Conservation (phyloP, 2,888 invertebrate species). For the Drosophila parthenogenetica region DNA sequence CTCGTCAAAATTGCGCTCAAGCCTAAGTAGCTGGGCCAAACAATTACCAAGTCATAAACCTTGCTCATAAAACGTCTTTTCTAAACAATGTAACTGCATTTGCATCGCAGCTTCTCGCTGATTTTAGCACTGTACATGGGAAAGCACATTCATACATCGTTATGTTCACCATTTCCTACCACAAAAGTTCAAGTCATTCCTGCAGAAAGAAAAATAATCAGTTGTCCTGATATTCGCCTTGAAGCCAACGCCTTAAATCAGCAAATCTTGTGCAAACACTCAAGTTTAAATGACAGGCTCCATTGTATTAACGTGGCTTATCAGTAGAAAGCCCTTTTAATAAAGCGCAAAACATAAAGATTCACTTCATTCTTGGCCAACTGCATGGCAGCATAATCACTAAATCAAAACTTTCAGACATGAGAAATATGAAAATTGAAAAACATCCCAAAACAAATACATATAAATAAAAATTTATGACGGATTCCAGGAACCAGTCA, state of each 20-base stretch:
- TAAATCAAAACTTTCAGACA: constrained; percentile 69
- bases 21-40: constrained; percentile 60
- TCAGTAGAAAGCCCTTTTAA: constrained; percentile 71
- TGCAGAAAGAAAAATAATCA: constrained; percentile 46
- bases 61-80: constrained; percentile 36
- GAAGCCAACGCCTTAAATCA: constrained; percentile 67
- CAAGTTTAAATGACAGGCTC: constrained; percentile 43
- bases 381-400: constrained; percentile 52
- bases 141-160: background rate
- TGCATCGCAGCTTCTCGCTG: no score
- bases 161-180: background rate
- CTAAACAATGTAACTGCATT: constrained; percentile 39
- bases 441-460: constrained; percentile 40
- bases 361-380: constrained; percentile 18
- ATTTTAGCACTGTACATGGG: no score
- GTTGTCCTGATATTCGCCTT: constrained; percentile 66
- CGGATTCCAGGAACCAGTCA: constrained; percentile 17
- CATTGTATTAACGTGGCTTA: constrained; percentile 64
- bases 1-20: constrained; percentile 61
- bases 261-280: constrained; percentile 66
- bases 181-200: constrained; percentile 1
- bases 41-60: constrained; percentile 61
- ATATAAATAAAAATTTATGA: constrained; percentile 10
- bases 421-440: constrained; percentile 80
- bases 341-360: constrained; percentile 53